Base-by-base conservation (phyloP, 2,888 invertebrate species). In the Lithophane ornitopus region DNA sequence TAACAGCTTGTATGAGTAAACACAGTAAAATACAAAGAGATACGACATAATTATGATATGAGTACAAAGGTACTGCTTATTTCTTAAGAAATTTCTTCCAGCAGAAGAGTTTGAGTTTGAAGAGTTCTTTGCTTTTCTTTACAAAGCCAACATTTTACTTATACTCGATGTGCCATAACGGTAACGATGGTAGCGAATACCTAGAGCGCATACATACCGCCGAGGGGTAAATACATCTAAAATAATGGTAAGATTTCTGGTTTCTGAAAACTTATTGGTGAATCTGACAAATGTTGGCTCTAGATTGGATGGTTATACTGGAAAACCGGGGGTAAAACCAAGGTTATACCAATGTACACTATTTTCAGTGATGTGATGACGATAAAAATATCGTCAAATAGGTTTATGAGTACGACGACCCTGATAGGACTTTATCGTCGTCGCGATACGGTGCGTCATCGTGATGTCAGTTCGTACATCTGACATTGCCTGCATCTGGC, bases 401-500 rank as follows among this genome's bases (percentile, higher is more conserved):
- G 70, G 72, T 81, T 83, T 79, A 83, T 41, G 80, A 74, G 81
- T 68, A 22, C 84, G 67, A 74, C n/a, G 80, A 83, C 81, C 81
- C 84, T 73, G 70, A 74, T 74, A 67, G 84, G 58, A 79, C 26
- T 79, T 73, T 63, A 79, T 81, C 70, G 61, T 52, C 39, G 65
- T 28, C 22, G 72, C 69, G 63, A 65, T 44, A 71, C 34, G 26
- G 28, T 34, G 28, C 52, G 58, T 74, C 79, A 67, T 39, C 6
- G 19, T 62, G 12, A 78, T 56, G 59, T 44, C 19, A 52, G n/a
- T 46, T n/a, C 14, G 54, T 78, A 65, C 39, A 70, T 56, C 63
- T 63, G 34, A 44, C 12, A 52, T 67, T 67, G 26, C 26, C 61
- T 71, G 44, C 26, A 80, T 62, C 22, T 46, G 49, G 39, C 0